Evolutionary conservation across 1,140 invertebrate genomes (phyloP).

Genomic region (Argopecten irradians): DNA sequence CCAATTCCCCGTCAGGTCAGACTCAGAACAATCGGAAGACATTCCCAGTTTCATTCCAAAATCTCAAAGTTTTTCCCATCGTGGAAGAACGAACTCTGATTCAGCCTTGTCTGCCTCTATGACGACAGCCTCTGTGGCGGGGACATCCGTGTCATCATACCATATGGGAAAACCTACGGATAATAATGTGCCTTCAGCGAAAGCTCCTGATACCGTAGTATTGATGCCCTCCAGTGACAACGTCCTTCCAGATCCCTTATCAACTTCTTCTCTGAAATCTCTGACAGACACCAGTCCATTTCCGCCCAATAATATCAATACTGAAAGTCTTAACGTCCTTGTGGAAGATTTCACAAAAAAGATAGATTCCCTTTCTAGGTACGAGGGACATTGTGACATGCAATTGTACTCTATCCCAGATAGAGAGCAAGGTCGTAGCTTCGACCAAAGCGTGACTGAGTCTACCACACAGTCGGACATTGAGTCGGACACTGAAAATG

Average conservation of each 20-base stretch:
- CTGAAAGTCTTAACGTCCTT: background rate
- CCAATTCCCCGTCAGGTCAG: background rate
- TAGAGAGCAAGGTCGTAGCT: background rate
- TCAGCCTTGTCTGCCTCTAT: background rate
- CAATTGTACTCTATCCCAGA: background rate
- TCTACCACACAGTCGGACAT: background rate
- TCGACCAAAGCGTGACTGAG: background rate
- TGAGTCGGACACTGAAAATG: background rate
- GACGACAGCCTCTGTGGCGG: background rate
- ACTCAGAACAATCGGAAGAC: background rate
- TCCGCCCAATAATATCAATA: background rate
- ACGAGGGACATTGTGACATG: background rate
- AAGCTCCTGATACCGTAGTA: background rate
- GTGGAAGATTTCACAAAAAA: background rate
- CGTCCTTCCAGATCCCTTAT: background rate
- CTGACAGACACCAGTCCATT: background rate
- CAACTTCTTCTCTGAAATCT: background rate
- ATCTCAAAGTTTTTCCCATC: background rate
- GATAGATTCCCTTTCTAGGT: background rate
- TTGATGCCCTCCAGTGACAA: background rate
- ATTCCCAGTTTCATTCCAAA: background rate
- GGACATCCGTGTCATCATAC: background rate
- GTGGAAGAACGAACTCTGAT: background rate
- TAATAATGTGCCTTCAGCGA: background rate
- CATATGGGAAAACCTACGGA: background rate